Evolutionary conservation across 2,888 invertebrate genomes (phyloP), one percentile per base, ranked within the genome.

Genomic region (Drosophila paranaensis): DNA sequence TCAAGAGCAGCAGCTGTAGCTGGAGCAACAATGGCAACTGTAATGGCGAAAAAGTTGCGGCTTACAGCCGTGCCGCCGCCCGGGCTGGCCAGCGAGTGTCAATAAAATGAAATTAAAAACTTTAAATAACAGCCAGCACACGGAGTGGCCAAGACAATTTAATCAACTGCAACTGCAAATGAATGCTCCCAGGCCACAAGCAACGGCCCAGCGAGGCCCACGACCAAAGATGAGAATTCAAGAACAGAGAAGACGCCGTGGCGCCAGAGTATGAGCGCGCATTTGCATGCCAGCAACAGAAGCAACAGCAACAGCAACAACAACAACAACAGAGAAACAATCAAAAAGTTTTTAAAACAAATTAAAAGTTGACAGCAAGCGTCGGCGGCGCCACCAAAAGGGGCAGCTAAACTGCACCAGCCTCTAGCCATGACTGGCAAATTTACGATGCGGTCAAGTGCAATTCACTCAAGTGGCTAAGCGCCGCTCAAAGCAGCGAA

Each of bases 331-430:
- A 73, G 65, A 56, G 67, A 85, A 88, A 88, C 90, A 86, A 86
- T 86, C 86, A 86, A 85, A 86, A 86, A 86, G 86, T 86, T 86
- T 89, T 88, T 82, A 88, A 86, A 89, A 88, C 88, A 86, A 86
- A 86, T 86, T 89, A 86, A 86, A 86, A 86, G 81, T 86, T 89
- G 88, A 82, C 73, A 77, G 71, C 88, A 56, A 37, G n/a, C 46
- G 43, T 30, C 25, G n/a, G 43, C n/a, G 53, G 33, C 6, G 16
- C 10, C 25, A 14, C 35, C 58, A 30, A 58, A 58, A 42, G 42
- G 25, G 53, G 30, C 37, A 48, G 20, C 69, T 71, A 77, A 75
- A 76, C 72, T 79, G 80, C 77, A 75, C 62, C 79, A 61, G 77
- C 79, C 66, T 70, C 43, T 70, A 63, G 79, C 68, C 71, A 75